Conservation (phyloP, 2,888 invertebrate genomes). For the Andrena haemorrhoa region DNA sequence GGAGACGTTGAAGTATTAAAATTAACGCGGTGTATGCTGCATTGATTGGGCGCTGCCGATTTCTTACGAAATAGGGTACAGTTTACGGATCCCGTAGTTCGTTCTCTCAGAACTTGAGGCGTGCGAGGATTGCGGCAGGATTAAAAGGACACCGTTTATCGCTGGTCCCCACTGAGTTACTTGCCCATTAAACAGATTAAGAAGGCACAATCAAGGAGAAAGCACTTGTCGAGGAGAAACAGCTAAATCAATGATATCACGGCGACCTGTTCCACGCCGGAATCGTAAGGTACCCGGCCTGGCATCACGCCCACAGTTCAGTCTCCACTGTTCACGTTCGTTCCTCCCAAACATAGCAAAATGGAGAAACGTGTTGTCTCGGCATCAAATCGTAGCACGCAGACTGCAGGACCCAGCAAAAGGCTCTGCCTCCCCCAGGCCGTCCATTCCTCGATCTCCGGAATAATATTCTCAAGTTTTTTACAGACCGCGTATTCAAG, state of each 20-base stretch:
- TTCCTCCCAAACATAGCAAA: conserved; percentile 42
- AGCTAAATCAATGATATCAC: conserved; percentile 49
- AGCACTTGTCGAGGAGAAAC: conserved; percentile 34
- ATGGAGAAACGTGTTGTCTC: conserved; percentile 59
- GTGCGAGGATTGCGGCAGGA: conserved; percentile 1
- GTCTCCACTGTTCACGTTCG: conserved; percentile 17
- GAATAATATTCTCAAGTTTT: conserved; percentile 77
- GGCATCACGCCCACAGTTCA: conserved; percentile 41
- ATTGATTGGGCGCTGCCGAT: too few species aligned
- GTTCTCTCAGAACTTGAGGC: not conserved
- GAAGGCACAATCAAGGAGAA: conserved; percentile 32
- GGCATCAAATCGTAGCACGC: conserved; percentile 65
- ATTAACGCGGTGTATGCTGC: too few species aligned
- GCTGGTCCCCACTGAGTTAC: conserved; percentile 15
- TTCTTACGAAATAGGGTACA: too few species aligned
- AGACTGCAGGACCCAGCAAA: conserved; percentile 48
- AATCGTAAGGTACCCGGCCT: conserved; percentile 32
- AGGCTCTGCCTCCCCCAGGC: conserved; percentile 49
- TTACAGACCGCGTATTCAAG: conserved; percentile 62
- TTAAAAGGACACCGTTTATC: conserved; percentile 25
- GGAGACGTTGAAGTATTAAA: too few species aligned
- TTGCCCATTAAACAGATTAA: conserved; percentile 43
- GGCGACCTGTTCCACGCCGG: conserved; percentile 18
- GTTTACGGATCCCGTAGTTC: too few species aligned
- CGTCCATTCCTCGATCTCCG: conserved; percentile 62